Percentiles rank a stretch among this genome's conserved stretches.
phyloP scores from a whole-genome alignment of 2,797 vertebrate species.

The Urocyon cinereoargenteus region DNA sequence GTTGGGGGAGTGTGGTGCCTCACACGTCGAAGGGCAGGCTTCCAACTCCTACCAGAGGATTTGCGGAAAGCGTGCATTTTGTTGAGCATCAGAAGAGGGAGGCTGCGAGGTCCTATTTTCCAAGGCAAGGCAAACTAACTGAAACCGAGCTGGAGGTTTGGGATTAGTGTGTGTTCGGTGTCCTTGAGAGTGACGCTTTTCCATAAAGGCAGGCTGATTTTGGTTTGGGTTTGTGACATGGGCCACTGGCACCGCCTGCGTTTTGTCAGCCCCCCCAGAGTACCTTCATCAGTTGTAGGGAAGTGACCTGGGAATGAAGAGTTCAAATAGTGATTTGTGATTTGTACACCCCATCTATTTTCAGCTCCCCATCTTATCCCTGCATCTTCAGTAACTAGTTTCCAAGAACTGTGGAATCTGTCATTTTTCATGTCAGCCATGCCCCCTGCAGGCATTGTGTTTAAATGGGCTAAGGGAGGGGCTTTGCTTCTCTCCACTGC shows the following conservation, averaged over 20 bases:
- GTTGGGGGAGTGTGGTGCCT: accelerated
- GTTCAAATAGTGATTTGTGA: neutral
- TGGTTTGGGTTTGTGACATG: neutral
- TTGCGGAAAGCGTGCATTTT: neutral
- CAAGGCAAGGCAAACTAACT: too few species aligned
- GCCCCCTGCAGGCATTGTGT: neutral
- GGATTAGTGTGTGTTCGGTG: neutral
- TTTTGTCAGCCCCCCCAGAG: neutral
- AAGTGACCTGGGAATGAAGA: neutral
- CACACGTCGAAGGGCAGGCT: accelerated
- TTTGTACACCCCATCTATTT: neutral
- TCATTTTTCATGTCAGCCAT: neutral
- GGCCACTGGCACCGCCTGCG: accelerated
- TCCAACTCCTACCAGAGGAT: neutral
- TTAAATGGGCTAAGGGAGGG: neutral
- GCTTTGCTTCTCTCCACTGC: neutral
- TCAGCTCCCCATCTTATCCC: neutral
- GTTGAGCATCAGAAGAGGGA: accelerated
- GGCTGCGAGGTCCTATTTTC: too few species aligned
- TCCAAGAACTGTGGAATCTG: neutral
- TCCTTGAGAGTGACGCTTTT: neutral
- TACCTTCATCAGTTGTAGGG: neutral
- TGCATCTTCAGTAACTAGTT: neutral
- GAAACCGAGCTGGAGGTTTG: neutral
- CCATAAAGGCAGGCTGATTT: neutral